phyloP scores from a whole-genome alignment of 2,113 vertebrate species.

The Papio anubis region DNA sequence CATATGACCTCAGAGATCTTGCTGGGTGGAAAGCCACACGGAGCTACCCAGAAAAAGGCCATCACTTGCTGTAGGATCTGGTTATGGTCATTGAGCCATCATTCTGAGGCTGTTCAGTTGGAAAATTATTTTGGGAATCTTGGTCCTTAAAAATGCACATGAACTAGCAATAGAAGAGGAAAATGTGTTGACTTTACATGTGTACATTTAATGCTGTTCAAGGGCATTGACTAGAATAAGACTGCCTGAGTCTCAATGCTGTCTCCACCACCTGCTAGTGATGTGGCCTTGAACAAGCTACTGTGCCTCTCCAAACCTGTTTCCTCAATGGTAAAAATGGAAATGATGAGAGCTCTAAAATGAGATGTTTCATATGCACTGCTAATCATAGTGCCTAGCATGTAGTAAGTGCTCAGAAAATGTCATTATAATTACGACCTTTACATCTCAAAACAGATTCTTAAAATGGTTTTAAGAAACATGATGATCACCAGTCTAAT shows the following conservation, averaged over 20 bases:
- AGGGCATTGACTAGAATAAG: background rate
- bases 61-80: background rate
- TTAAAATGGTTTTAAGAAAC: constrained; percentile 2
- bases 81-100: background rate
- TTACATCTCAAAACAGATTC: background rate
- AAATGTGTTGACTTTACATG: background rate
- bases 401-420: background rate
- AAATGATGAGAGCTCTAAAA: background rate
- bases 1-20: background rate
- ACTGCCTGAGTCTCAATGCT: background rate
- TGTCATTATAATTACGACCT: background rate
- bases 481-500: background rate
- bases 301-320: background rate
- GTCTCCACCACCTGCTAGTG: background rate
- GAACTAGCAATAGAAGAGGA: background rate
- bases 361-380: background rate
- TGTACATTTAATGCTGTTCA: background rate
- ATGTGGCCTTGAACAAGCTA: background rate
- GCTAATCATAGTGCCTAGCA: background rate
- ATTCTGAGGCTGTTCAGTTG: background rate
- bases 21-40: background rate
- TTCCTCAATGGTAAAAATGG: background rate
- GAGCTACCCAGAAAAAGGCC: background rate
- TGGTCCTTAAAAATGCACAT: background rate
- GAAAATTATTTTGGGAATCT: background rate